Base-by-base conservation (phyloP, 2,888 invertebrate species). In the Yponomeuta sedellus region DNA sequence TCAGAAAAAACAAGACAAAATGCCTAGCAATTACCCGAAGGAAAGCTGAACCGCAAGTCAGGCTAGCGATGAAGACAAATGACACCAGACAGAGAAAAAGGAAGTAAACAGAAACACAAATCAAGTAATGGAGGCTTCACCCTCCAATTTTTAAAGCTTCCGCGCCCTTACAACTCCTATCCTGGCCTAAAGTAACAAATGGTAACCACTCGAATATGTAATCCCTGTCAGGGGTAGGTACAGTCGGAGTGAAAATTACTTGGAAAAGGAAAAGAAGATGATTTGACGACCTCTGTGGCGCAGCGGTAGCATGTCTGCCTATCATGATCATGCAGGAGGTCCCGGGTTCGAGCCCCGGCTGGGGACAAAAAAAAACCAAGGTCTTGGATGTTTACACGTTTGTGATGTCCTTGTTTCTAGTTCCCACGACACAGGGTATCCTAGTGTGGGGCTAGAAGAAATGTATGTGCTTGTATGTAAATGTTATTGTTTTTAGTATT, bases 191-290 rank as follows among this genome's bases (percentile, higher is more conserved):
- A 66, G 75, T 79, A 75, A 80, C 79, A 74, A 80, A 82, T 80
- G 80, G 79, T 76, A 78, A 79, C 78, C 81, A 79, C 78, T 77
- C 74, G 74, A 72, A 72, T 69, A 70, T 75, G 67, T 70, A 76
- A 77, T 72, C 77, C 77, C 73, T 70, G 73, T 72, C 76, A 77
- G 75, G n/a, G 71, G 73, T 71, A 67, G 71, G 73, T 71, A 67
- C 22, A 52, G 10, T 65, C 56, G 52, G 11, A 8, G 4, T 25
- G 58, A 64, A 56, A 57, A 39, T 20, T 8, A 6, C n/a, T 19
- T 63, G 11, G 34, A 61, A n/a, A 58, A 22, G 56, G 56, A 19
- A n/a, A 58, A 22, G 56, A n/a, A 19, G 19, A 16, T 5, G 19
- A 56, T n/a, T n/a, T 56, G n/a, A n/a, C n/a, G n/a, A n/a, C n/a